Evolutionary conservation across 1,140 invertebrate genomes (phyloP), one percentile per base, ranked within the genome.

Genomic region (Aphis gossypii): DNA sequence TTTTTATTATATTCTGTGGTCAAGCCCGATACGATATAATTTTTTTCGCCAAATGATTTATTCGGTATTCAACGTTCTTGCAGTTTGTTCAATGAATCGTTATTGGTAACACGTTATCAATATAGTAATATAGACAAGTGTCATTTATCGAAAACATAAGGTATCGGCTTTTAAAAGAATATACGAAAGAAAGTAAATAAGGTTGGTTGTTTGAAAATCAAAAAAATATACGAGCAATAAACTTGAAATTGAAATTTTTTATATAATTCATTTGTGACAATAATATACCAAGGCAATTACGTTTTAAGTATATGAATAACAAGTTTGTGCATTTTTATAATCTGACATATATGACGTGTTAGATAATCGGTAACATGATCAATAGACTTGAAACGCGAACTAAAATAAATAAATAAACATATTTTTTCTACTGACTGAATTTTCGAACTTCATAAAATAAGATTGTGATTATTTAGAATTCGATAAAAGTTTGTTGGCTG

Each of bases 71-170:
- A 11, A 44, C 46, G 87, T 89, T 54, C n/a, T 54, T 56, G 7
- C 21, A 54, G 89, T 68, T 90, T 60, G 41, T 41, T 44, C 38
- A n/a, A 54, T 4, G 87, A 88, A 60, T 90, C 54, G 89, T 90
- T n/a, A 44, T 68, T 44, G 38, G 44, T 21, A n/a, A 30, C 41
- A 41, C 7, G 51, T 25, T 89, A 25, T 38, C 30, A 6, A n/a
- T n/a, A 54, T 21, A 7, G 48, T 89, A 38, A 89, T 54, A 56
- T 30, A 9, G 35, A 56, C 48, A 54, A 56, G 21, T 38, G 48
- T 6, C 88, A 41, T 41, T 41, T 89, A 89, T 41, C 4, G n/a
- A 35, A 41, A 54, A 54, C 20, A 14, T 86, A 44, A 46, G 84
- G 11, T 46, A 21, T 89, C 3, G 46, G 46, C 2, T 54, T 89